Percentiles rank a stretch among this genome's conserved stretches.
These are phyloP conservation scores for Picathartes gymnocephalus DNA, from an alignment of 2,113 vertebrate genomes.

Conservation along the genomic window DNA sequence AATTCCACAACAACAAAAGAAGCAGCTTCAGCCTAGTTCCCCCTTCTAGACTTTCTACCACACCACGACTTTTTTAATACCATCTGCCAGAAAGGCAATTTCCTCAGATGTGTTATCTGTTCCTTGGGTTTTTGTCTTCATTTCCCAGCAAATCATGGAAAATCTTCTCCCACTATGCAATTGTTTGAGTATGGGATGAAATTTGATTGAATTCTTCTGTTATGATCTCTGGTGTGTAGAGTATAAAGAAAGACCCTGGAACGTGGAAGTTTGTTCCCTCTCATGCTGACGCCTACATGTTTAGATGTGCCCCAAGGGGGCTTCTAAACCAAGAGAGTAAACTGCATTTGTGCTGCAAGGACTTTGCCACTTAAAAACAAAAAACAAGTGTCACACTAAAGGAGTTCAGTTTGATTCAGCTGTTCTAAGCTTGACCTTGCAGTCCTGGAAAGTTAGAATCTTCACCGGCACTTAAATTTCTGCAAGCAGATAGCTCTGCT, in stretches of 20 bases:
- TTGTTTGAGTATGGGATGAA: neutral
- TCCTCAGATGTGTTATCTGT: neutral
- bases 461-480: neutral
- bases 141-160: neutral
- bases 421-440: neutral
- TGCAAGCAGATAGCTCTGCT: neutral
- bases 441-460: neutral
- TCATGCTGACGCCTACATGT: rapidly evolving
- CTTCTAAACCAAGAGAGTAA: neutral
- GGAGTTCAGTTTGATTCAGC: neutral
- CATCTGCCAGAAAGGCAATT: neutral
- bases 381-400: neutral
- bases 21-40: neutral
- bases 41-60: neutral
- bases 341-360: neutral
- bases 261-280: neutral
- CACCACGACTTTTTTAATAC: neutral
- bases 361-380: neutral
- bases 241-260: neutral
- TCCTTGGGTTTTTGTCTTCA: neutral
- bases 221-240: neutral
- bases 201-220: neutral
- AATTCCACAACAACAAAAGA: neutral
- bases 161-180: neutral
- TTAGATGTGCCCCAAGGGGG: neutral